A percentile compares a stretch with the other conserved stretches of the same genome.
Evolutionary conservation across 2,888 invertebrate species (phyloP).

Genomic region (Netelia fuscicornis): DNA sequence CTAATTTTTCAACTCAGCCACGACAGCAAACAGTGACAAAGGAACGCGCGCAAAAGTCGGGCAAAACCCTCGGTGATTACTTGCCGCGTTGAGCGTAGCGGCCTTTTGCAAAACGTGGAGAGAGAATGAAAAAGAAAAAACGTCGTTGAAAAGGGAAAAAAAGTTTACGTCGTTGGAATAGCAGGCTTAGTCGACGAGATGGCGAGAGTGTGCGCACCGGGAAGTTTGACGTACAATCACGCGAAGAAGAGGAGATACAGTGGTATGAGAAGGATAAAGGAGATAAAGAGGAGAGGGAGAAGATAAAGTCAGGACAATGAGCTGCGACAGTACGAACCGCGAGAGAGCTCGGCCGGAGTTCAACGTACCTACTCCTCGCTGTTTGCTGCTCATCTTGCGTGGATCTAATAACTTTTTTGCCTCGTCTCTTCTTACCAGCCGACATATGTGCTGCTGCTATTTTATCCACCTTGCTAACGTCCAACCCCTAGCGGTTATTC

Average conservation of each 20-base stretch:
- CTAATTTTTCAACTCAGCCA: constrained; percentile 24
- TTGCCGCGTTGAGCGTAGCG: neutral
- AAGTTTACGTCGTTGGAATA: constrained; percentile 9
- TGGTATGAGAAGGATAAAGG: neutral
- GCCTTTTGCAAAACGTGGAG: neutral
- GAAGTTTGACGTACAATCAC: constrained; percentile 28
- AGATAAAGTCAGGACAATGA: constrained; percentile 6
- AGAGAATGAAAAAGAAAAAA: neutral
- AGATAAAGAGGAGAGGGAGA: constrained; percentile 1
- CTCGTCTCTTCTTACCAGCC: neutral
- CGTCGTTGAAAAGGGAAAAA: neutral
- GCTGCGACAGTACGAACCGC: neutral
- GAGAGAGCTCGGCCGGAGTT: constrained; percentile 41
- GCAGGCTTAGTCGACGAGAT: neutral
- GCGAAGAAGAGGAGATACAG: constrained; percentile 14
- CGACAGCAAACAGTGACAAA: constrained; percentile 5
- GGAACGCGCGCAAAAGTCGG: neutral
- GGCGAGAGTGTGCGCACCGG: constrained; percentile 16
- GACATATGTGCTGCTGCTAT: neutral
- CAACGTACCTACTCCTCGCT: constrained; percentile 58
- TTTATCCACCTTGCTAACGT: neutral
- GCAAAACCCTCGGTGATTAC: constrained; percentile 10
- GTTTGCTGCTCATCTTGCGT: constrained; percentile 33
- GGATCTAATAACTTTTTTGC: constrained; percentile 63
- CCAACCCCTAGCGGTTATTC: neutral